Conservation (phyloP, 1,140 invertebrate genomes). For the Drosophila tsacasi region DNA sequence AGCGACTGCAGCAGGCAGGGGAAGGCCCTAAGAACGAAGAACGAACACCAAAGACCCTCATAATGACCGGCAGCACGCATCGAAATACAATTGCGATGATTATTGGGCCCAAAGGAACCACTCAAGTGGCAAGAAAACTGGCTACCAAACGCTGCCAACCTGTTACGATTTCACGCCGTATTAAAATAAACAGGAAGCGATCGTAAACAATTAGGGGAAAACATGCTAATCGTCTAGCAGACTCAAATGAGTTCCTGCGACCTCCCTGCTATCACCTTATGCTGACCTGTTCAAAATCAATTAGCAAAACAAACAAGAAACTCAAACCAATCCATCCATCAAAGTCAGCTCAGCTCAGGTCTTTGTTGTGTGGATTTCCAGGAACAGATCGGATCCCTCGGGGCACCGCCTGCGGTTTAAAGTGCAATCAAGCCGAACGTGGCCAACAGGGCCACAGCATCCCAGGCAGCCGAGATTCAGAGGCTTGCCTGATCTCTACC, state of each 20-base stretch:
- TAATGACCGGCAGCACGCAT: conserved; percentile 41
- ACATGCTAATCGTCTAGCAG: conserved; percentile 11
- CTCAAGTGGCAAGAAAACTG: conserved; percentile 11
- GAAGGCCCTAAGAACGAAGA: neutral
- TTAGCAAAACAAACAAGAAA: conserved; percentile 68
- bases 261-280: conserved; percentile 35
- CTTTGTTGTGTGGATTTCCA: conserved; percentile 47
- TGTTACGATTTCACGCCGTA: conserved; percentile 60
- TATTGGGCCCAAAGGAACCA: conserved; percentile 38
- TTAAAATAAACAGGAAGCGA: conserved; percentile 68
- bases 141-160: conserved; percentile 32
- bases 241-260: neutral
- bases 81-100: conserved; percentile 45
- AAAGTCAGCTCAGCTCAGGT: neutral
- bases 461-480: conserved; percentile 22
- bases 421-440: conserved; percentile 71
- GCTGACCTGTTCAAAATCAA: conserved; percentile 76
- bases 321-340: conserved; percentile 30
- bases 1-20: conserved; percentile 29
- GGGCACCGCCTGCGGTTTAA: conserved; percentile 52
- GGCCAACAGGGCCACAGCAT: conserved; percentile 57
- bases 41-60: conserved; percentile 23
- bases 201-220: conserved; percentile 3
- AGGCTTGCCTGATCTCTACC: conserved; percentile 8
- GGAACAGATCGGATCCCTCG: conserved; percentile 25